Evolutionary conservation across 1,140 invertebrate species (phyloP).

Genomic region (Ceratosolen solmsi): DNA sequence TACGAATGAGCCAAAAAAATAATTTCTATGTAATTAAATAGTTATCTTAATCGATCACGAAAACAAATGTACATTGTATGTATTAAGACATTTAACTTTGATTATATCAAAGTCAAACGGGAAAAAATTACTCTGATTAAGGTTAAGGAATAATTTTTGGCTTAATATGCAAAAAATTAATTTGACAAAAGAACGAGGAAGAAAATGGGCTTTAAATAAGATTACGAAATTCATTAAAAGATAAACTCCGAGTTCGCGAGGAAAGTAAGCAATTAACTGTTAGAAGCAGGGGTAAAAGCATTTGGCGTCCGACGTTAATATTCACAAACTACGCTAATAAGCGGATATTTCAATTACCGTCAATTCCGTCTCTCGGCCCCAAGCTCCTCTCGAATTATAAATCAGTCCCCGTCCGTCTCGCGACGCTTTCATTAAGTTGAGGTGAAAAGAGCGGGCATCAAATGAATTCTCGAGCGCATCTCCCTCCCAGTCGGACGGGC

Average conservation of each 20-base stretch:
- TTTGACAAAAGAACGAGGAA: neutral
- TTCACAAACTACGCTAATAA: conserved; percentile 30
- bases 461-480: conserved; percentile 37
- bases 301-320: neutral
- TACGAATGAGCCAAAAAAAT: no score
- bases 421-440: conserved; percentile 43
- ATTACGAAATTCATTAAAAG: neutral
- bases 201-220: neutral
- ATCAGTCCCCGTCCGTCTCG: neutral
- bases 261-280: neutral
- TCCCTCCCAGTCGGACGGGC: neutral
- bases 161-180: no score
- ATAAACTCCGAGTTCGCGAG: neutral
- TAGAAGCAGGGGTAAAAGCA: neutral
- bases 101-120: no score
- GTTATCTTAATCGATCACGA: no score
- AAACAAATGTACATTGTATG: no score
- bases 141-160: no score
- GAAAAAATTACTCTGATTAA: no score
- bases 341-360: conserved; percentile 41
- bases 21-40: no score
- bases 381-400: conserved; percentile 30
- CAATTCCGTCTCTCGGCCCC: neutral
- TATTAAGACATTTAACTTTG: no score
- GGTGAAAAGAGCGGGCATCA: conserved; percentile 48